Conservation (phyloP, 2,888 invertebrate species). For the Labia minor region DNA sequence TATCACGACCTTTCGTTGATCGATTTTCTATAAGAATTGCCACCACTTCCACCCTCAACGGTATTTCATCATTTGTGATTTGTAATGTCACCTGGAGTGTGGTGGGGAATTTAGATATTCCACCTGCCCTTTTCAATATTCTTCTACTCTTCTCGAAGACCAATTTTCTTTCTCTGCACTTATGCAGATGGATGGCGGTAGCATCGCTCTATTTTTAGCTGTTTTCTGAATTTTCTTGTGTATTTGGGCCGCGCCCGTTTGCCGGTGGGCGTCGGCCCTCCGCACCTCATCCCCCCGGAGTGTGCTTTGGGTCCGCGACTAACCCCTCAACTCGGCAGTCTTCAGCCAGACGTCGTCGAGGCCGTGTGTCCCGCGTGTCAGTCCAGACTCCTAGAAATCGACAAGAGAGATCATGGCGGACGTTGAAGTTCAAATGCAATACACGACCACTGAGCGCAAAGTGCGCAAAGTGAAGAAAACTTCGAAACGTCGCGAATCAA, state of each 20-base stretch:
- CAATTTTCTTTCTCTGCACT: neutral
- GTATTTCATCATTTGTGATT: no score
- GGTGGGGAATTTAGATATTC: no score
- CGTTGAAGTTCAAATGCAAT: constrained; percentile 79
- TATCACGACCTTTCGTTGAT: no score
- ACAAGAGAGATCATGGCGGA: constrained; percentile 59
- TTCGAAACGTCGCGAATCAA: constrained; percentile 59
- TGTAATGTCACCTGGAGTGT: no score
- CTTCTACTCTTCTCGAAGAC: neutral
- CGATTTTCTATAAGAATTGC: no score
- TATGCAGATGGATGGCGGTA: neutral
- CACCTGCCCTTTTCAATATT: no score
- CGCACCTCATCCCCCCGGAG: constrained; percentile 20
- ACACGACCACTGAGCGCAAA: constrained; percentile 71
- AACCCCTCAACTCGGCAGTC: neutral
- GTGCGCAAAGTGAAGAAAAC: constrained; percentile 87
- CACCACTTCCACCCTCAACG: no score
- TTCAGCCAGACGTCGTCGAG: neutral
- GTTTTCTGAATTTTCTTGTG: constrained; percentile 18
- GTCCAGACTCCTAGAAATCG: constrained; percentile 9
- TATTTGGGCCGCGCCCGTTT: constrained; percentile 16
- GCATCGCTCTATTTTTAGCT: constrained; percentile 1
- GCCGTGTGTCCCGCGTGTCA: constrained; percentile 15
- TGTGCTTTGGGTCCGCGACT: constrained; percentile 1
- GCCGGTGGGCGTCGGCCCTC: constrained; percentile 23